These are phyloP conservation scores for Agelastica alni DNA, from an alignment of 2,888 invertebrate genomes.

Conservation along the genomic window DNA sequence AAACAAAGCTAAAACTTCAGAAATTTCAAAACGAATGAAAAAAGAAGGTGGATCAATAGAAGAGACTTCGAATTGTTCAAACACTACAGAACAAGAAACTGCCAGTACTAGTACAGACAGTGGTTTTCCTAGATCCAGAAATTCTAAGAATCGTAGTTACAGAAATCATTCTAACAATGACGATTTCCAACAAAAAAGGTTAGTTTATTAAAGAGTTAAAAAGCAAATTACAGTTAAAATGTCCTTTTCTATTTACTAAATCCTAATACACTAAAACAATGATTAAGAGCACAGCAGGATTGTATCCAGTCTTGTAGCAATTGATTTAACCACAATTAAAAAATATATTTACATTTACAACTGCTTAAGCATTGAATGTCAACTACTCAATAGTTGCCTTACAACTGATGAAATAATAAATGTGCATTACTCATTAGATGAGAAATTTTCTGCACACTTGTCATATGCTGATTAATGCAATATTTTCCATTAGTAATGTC, in stretches of 20 bases:
- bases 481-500: too few species aligned
- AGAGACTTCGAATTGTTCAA: slow-evolving; percentile 42
- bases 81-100: slow-evolving; percentile 40
- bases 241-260: too few species aligned
- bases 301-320: slow-evolving; percentile 5
- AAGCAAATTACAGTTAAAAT: too few species aligned
- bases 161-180: slow-evolving; percentile 33
- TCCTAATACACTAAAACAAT: too few species aligned
- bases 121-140: slow-evolving; percentile 41
- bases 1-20: slow-evolving; percentile 28
- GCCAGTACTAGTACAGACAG: slow-evolving; percentile 45
- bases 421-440: too few species aligned
- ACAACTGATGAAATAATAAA: too few species aligned
- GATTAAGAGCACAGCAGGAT: slow-evolving; percentile 17
- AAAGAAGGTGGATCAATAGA: slow-evolving; percentile 38
- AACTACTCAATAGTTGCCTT: too few species aligned
- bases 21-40: slow-evolving; percentile 47
- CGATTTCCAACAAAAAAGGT: slow-evolving; percentile 37
- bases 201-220: too few species aligned
- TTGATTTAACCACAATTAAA: too few species aligned
- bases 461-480: too few species aligned
- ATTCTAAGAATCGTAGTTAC: slow-evolving; percentile 44
- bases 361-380: too few species aligned
- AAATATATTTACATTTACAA: neutral
- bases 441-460: too few species aligned